Evolutionary conservation across 2,113 vertebrate genomes (phyloP).

Genomic region (Danio rerio): DNA sequence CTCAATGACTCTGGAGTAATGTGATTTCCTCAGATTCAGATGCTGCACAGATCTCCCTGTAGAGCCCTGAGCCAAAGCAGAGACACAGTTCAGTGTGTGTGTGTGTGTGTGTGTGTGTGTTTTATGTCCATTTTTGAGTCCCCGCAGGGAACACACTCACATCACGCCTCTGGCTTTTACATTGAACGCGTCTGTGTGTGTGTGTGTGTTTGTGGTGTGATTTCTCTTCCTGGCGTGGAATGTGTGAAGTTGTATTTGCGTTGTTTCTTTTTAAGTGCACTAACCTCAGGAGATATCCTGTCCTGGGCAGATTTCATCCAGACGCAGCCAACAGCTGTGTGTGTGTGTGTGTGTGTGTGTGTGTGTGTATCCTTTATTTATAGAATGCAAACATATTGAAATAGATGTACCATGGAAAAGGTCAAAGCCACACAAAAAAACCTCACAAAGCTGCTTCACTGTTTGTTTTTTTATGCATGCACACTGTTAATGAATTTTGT

Average conservation of each 20-base stretch:
- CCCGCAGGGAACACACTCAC: neutral
- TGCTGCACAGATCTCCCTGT: slow-evolving; percentile 32
- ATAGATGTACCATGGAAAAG: neutral
- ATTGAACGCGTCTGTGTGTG: neutral
- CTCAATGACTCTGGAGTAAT: slow-evolving; percentile 36
- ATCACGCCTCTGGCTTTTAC: neutral
- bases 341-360: neutral
- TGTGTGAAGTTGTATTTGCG: slow-evolving; percentile 6
- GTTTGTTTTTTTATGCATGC: neutral
- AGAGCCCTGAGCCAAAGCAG: slow-evolving; percentile 38
- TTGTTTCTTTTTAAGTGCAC: slow-evolving; percentile 2
- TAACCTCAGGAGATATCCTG: slow-evolving; percentile 26
- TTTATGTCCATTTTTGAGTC: neutral
- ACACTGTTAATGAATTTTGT: too few species aligned
- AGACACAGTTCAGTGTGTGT: slow-evolving; percentile 18
- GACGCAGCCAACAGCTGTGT: neutral
- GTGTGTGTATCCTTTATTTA: slow-evolving; percentile 18
- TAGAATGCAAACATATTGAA: neutral
- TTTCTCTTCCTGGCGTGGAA: neutral
- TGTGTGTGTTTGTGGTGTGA: slow-evolving; percentile 9
- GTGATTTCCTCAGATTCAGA: slow-evolving; percentile 38
- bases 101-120: neutral
- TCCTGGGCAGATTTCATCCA: neutral
- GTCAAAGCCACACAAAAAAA: neutral
- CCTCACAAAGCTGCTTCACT: neutral